Conservation (phyloP, 1,140 invertebrate species). For the Pseudomyrmex cubaensis region DNA sequence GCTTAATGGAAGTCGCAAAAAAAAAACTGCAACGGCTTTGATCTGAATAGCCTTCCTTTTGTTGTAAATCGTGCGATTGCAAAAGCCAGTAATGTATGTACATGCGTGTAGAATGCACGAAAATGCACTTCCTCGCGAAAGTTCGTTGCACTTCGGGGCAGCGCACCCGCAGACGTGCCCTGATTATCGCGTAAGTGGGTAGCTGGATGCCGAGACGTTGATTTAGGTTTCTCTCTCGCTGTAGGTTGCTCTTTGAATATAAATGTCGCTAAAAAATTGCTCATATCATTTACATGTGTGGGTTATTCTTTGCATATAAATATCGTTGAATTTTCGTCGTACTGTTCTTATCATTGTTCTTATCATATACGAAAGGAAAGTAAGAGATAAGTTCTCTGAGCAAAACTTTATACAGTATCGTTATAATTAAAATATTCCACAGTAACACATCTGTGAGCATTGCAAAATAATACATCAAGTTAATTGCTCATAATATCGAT, state of each 20-base stretch:
- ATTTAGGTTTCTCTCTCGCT: conserved; percentile 31
- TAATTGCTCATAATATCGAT: not conserved
- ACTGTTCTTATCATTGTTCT: not conserved
- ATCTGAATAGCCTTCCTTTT: conserved; percentile 3
- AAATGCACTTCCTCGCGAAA: conserved; percentile 49
- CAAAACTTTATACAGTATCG: not conserved
- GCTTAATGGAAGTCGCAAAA: not conserved
- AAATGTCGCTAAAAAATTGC: conserved; percentile 9
- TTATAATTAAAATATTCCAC: conserved; percentile 14
- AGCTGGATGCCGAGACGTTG: conserved; percentile 36
- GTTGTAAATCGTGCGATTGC: conserved; percentile 26
- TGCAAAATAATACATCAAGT: too few species aligned
- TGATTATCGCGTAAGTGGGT: conserved; percentile 61
- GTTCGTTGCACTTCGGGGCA: conserved; percentile 60
- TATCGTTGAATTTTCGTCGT: too few species aligned
- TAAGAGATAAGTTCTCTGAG: not conserved
- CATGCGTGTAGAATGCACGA: conserved; percentile 44
- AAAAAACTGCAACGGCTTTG: not conserved
- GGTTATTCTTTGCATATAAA: too few species aligned
- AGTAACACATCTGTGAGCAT: not conserved
- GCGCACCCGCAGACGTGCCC: conserved; percentile 50
- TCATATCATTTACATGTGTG: not conserved
- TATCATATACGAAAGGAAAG: not conserved
- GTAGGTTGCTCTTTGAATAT: conserved; percentile 23
- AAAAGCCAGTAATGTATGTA: conserved; percentile 49